Evolutionary conservation across 2,113 vertebrate species (phyloP).

Genomic region (Chamaea fasciata): DNA sequence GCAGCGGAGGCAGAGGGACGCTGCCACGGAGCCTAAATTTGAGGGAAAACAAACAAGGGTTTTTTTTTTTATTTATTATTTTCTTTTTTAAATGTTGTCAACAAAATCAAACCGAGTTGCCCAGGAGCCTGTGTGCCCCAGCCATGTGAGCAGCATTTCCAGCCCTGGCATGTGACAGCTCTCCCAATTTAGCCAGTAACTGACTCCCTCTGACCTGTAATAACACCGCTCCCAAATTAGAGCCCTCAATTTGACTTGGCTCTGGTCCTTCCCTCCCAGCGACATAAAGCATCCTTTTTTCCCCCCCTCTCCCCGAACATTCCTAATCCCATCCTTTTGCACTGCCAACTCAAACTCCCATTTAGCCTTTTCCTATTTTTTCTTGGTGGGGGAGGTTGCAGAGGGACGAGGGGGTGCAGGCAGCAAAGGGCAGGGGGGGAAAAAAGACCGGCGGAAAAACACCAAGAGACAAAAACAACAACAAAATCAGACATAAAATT

Average conservation of each 20-base stretch:
- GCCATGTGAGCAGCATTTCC: conserved; percentile 62
- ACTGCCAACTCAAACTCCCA: conserved; percentile 66
- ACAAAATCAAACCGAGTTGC: conserved; percentile 36
- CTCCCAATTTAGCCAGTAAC: conserved; percentile 76
- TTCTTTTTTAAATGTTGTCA: not conserved
- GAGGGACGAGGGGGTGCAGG: not conserved
- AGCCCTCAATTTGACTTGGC: conserved; percentile 80
- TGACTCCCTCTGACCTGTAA: conserved; percentile 78
- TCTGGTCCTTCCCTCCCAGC: conserved; percentile 58
- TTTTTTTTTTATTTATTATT: not conserved
- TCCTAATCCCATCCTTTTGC: conserved; percentile 61
- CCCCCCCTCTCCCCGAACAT: conserved; percentile 17
- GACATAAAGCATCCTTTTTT: conserved; percentile 72
- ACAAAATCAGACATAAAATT: conserved; percentile 77
- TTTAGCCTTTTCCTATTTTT: conserved; percentile 3
- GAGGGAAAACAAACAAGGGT: not conserved
- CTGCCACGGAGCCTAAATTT: not conserved
- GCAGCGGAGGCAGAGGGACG: not conserved
- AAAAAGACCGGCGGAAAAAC: conserved; percentile 68
- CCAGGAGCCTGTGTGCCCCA: not conserved
- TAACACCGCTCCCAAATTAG: conserved; percentile 85
- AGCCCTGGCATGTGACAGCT: conserved; percentile 69
- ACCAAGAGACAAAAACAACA: conserved; percentile 76
- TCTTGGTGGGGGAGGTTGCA: accelerated
- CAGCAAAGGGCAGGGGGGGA: not conserved